These are phyloP conservation scores for Nemopilema nomurai DNA, from an alignment of 30 jellyfish, hydroid and myxozoan genomes.

Conservation along the genomic window DNA sequence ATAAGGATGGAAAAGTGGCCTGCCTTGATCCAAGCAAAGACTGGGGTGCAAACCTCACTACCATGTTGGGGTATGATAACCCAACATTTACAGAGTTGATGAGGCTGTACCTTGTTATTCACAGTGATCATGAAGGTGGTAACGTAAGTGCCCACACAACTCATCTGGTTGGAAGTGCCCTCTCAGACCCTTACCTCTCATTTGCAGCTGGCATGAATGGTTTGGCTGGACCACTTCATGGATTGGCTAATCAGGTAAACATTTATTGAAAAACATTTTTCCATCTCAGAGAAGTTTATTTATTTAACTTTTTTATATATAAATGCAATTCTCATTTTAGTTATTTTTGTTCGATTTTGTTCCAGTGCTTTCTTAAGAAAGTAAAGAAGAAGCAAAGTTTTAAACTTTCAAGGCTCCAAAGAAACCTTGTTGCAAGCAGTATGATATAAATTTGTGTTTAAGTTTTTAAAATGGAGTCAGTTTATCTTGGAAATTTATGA, in stretches of 20 bases:
- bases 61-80: constrained; percentile 80
- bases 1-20: constrained; percentile 92
- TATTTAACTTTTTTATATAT: too few relatives aligned
- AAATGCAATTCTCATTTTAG: too few relatives aligned
- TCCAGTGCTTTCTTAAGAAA: too few relatives aligned
- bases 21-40: constrained; percentile 85
- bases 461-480: too few relatives aligned
- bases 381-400: too few relatives aligned
- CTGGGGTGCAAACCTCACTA: constrained; percentile 85
- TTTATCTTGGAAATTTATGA: too few relatives aligned
- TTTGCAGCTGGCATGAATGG: constrained; percentile 98
- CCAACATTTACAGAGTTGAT: constrained; percentile 80
- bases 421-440: too few relatives aligned
- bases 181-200: constrained; percentile 91
- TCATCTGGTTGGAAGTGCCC: constrained; percentile 97
- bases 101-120: constrained; percentile 91
- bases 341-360: too few relatives aligned
- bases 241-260: constrained; percentile 94
- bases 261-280: too few relatives aligned
- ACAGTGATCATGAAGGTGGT: constrained; percentile 99
- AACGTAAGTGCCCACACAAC: constrained; percentile 99
- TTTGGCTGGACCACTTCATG: constrained; percentile 99
- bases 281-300: too few relatives aligned
- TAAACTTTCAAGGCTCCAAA: too few relatives aligned
- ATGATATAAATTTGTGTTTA: too few relatives aligned